phyloP scores from a whole-genome alignment of 2,797 vertebrate species.

The Helarctos malayanus region DNA sequence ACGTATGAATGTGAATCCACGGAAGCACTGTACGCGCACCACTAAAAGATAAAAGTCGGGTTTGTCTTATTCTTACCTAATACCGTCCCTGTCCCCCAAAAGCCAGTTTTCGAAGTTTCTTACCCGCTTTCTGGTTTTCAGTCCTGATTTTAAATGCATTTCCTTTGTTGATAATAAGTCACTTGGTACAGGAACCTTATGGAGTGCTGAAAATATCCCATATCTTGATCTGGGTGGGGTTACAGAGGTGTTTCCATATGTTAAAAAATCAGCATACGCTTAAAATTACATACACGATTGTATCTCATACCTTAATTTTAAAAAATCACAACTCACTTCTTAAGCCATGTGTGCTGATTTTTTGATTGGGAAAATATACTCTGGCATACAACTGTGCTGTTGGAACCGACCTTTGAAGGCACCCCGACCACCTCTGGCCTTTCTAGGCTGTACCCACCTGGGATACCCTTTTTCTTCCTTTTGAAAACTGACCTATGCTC shows the following conservation, averaged over 20 bases:
- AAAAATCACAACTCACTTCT: neutral
- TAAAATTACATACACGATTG: constrained; percentile 2
- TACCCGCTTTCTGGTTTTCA: constrained; percentile 36
- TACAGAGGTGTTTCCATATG: neutral
- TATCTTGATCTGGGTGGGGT: constrained; percentile 49
- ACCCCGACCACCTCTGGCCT: neutral
- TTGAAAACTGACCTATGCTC: neutral
- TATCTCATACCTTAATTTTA: neutral
- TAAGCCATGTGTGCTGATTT: constrained; percentile 41
- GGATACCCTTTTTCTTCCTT: neutral
- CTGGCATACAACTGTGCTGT: neutral
- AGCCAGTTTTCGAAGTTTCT: neutral
- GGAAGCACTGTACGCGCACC: neutral
- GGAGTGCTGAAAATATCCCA: constrained; percentile 10
- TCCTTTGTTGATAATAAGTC: constrained; percentile 37
- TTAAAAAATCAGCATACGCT: constrained; percentile 34
- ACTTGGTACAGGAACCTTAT: neutral
- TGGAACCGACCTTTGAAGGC: neutral
- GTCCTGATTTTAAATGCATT: constrained; percentile 41
- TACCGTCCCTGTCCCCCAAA: neutral
- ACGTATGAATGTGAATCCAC: neutral
- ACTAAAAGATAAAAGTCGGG: neutral
- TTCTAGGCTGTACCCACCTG: neutral
- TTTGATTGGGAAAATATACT: constrained; percentile 20
- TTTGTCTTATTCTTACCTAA: constrained; percentile 15